phyloP scores from a whole-genome alignment of 2,797 vertebrate species.

The Crocidura indochinensis region DNA sequence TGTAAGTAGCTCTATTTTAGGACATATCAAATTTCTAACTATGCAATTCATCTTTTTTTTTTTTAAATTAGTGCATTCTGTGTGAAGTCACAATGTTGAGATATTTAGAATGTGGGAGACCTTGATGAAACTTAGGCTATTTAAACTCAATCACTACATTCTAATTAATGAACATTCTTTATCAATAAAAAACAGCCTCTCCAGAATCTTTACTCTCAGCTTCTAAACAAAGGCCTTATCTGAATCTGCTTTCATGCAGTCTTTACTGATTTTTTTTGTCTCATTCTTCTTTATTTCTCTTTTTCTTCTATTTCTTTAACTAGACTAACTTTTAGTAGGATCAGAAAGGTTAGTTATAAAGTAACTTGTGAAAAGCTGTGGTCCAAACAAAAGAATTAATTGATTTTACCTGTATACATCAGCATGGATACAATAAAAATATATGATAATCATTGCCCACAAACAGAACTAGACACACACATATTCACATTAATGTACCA shows the following conservation, averaged over 20 bases:
- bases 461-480: no score
- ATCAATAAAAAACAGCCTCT: background rate
- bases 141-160: background rate
- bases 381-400: background rate
- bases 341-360: background rate
- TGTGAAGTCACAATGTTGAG: no score
- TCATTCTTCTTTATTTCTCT: background rate
- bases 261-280: background rate
- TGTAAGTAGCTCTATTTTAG: background rate
- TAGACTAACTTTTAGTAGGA: background rate
- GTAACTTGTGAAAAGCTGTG: background rate
- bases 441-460: background rate
- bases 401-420: background rate
- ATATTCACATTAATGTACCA: no score
- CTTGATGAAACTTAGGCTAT: background rate
- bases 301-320: background rate
- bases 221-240: background rate
- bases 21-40: background rate
- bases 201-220: no score
- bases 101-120: background rate
- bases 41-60: background rate
- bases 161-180: background rate
- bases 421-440: background rate
- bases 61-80: no score
- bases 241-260: background rate